These are phyloP conservation scores for Limanda limanda DNA, from an alignment of 2,113 vertebrate species.

Conservation along the genomic window DNA sequence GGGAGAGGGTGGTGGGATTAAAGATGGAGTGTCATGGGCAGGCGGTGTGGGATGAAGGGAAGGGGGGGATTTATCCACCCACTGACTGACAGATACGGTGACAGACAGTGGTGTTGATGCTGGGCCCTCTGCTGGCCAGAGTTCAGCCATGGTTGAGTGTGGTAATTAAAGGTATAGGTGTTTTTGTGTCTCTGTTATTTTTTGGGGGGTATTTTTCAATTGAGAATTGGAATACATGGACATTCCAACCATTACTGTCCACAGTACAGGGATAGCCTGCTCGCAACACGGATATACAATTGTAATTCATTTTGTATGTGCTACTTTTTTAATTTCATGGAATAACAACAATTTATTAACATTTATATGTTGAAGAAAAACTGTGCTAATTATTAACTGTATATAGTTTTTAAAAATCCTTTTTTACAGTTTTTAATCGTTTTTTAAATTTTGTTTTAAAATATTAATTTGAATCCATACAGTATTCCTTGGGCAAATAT, in stretches of 20 bases:
- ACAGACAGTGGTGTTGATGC: conserved; percentile 7
- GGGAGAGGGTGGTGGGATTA: conserved; percentile 70
- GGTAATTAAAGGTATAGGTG: not conserved
- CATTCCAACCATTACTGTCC: too few relatives aligned
- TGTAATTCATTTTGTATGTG: too few relatives aligned
- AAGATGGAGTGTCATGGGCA: conserved; percentile 71
- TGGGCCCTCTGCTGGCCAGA: conserved; percentile 58
- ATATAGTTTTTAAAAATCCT: not conserved
- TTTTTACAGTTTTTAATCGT: not conserved
- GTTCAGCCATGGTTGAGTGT: not conserved
- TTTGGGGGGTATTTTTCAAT: too few relatives aligned
- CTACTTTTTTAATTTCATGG: too few relatives aligned
- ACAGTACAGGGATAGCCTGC: too few relatives aligned
- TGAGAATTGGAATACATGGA: too few relatives aligned
- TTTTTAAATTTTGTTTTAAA: not conserved
- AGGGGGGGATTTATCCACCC: conserved; percentile 56
- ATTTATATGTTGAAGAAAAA: too few relatives aligned
- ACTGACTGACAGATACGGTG: conserved; percentile 23
- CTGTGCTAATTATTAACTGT: not conserved
- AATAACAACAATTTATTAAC: too few relatives aligned
- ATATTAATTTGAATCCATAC: too few relatives aligned
- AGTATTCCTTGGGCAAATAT: too few relatives aligned
- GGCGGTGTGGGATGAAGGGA: conserved; percentile 30
- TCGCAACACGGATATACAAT: too few relatives aligned
- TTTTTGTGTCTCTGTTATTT: too few relatives aligned